phyloP scores from a whole-genome alignment of 2,797 vertebrate genomes.

The Mastacembelus armatus region DNA sequence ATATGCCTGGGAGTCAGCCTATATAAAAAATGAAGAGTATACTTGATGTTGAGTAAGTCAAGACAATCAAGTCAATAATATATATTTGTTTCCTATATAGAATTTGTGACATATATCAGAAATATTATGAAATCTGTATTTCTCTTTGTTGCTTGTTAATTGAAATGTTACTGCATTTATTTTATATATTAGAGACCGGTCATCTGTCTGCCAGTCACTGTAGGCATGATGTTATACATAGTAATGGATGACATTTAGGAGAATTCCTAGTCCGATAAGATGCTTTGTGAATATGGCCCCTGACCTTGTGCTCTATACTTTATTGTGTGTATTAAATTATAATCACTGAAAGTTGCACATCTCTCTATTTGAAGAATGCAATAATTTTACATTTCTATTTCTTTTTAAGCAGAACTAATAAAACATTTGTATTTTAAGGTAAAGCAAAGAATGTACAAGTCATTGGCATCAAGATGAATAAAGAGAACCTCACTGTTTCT shows the following conservation, averaged over 20 bases:
- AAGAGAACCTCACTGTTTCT: conserved; percentile 64
- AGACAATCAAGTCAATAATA: too few relatives aligned
- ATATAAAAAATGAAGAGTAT: too few relatives aligned
- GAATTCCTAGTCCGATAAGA: not conserved
- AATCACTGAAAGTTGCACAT: not conserved
- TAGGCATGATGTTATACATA: too few relatives aligned
- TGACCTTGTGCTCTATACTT: not conserved
- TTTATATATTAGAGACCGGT: not conserved
- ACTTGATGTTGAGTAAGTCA: too few relatives aligned
- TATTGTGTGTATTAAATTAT: not conserved
- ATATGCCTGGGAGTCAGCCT: too few relatives aligned
- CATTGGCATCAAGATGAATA: conserved; percentile 43
- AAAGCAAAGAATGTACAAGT: not conserved
- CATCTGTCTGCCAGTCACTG: not conserved
- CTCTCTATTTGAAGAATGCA: not conserved
- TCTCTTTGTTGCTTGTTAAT: too few relatives aligned
- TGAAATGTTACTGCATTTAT: too few relatives aligned
- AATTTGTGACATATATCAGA: too few relatives aligned
- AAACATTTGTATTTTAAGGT: conserved; percentile 49
- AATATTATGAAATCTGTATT: too few relatives aligned
- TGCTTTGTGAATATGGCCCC: not conserved
- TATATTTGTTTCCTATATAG: too few relatives aligned
- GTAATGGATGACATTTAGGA: not conserved
- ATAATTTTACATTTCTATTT: not conserved
- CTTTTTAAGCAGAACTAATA: conserved; percentile 12